Base-by-base conservation (phyloP, 2,888 invertebrate species). In the Elmis aenea region DNA sequence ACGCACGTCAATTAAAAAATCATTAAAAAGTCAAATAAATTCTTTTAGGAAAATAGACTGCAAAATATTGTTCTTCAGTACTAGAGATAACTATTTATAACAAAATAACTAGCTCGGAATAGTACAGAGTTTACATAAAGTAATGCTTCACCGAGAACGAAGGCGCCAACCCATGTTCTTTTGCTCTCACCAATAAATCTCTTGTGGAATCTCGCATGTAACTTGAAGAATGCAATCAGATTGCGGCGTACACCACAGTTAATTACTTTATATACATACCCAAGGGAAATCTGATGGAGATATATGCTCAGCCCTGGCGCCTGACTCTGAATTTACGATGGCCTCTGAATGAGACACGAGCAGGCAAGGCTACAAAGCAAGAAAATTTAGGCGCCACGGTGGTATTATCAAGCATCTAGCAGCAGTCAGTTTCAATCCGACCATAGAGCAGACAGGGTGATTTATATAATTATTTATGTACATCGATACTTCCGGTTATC, bases 311-410 rank as follows among this genome's bases (percentile, higher is more conserved):
- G 42, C 45, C 42, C 48, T 51, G 54, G 54, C 54, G 54, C 54
- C 54, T 45, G 54, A 40, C 50, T 50, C 48, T 48, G 52, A 49
- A 51, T 52, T 51, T 50, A 52, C 45, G 42, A 49, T 45, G 45
- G 38, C 45, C 46, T 45, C 39, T 38, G 42, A 40, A 45, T 45
- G 45, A 46, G 45, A 40, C 49, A 45, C 49, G 43, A 45, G 46
- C 38, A 44, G 37, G 39, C 43, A 46, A 48, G 46, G 51, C 47
- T 42, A 42, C 41, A 38, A 29, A 39, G 45, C 46, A 54, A 50
- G 54, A 54, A 57, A 56, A 57, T 57, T 57, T 57, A 55, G 57
- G 57, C 57, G 57, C 55, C 57, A 55, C 50, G 42, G 33, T 38
- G 37, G 41, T 45, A 52, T 50, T n/a, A n/a, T n/a, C n/a, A n/a